Conservation (phyloP, 2,888 invertebrate genomes). For the Deroplatys truncata region DNA sequence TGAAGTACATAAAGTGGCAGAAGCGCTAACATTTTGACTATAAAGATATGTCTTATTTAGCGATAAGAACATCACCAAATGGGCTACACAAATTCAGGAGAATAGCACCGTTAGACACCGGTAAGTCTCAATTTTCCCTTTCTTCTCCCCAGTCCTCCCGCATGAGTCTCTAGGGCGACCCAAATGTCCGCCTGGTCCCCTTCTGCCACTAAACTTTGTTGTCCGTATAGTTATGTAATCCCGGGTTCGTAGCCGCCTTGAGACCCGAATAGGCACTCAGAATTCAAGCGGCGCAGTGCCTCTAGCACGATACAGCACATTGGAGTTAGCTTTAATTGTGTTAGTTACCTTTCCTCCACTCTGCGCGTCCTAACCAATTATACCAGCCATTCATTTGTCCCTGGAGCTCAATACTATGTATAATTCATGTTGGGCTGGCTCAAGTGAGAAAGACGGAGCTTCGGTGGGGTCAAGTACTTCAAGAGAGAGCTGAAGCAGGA, state of each 20-base stretch:
- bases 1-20: no score
- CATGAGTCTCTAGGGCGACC: background rate
- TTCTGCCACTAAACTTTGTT: slow-evolving; percentile 6
- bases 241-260: background rate
- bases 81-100: background rate
- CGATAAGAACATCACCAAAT: no score
- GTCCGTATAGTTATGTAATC: slow-evolving; percentile 13
- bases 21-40: no score
- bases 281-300: background rate
- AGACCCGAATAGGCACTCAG: background rate
- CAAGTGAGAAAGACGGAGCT: background rate
- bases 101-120: background rate
- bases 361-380: slow-evolving; percentile 11
- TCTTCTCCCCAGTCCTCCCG: background rate
- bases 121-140: background rate
- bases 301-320: background rate
- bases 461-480: background rate
- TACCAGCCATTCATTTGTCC: slow-evolving; percentile 18
- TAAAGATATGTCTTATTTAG: no score
- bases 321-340: slow-evolving; percentile 18
- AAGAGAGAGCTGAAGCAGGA: background rate
- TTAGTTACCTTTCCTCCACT: slow-evolving; percentile 18
- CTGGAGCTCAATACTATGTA: slow-evolving; percentile 21
- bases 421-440: slow-evolving; percentile 18
- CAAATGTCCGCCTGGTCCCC: background rate